Percentiles rank a stretch among this genome's conserved stretches.
Evolutionary conservation across 2,888 invertebrate genomes (phyloP).

Genomic region (Dorcus parallelipipedus): DNA sequence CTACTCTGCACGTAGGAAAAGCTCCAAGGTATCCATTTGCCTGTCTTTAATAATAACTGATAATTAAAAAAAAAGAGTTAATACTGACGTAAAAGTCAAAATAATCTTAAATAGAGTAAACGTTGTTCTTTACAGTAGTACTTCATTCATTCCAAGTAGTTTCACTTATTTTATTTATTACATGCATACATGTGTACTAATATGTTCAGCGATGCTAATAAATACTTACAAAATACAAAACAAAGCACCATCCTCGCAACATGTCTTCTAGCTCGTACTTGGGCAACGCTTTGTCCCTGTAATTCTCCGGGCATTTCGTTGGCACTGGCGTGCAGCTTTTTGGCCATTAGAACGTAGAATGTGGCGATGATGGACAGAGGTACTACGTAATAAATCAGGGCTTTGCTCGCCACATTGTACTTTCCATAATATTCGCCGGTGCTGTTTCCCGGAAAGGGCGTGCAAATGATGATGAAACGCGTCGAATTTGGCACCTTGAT

Average conservation of each 20-base stretch:
- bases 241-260: slow-evolving; percentile 84
- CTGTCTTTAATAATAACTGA: too few relatives aligned
- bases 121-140: too few relatives aligned
- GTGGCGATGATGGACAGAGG: slow-evolving; percentile 79
- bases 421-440: slow-evolving; percentile 54
- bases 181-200: too few relatives aligned
- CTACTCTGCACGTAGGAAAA: too few relatives aligned
- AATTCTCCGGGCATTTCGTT: slow-evolving; percentile 79
- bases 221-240: slow-evolving; percentile 62
- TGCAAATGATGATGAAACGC: slow-evolving; percentile 67
- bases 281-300: slow-evolving; percentile 65
- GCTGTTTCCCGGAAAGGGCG: slow-evolving; percentile 63
- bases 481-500: slow-evolving; percentile 53
- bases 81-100: too few relatives aligned
- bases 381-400: slow-evolving; percentile 78
- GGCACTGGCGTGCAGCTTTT: slow-evolving; percentile 76
- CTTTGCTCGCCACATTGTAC: slow-evolving; percentile 52
- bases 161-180: too few relatives aligned
- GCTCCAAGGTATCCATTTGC: too few relatives aligned
- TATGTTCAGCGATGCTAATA: too few relatives aligned
- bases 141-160: too few relatives aligned
- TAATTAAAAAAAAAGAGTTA: too few relatives aligned
- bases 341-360: slow-evolving; percentile 88
- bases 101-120: too few relatives aligned
- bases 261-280: slow-evolving; percentile 68